phyloP scores from a whole-genome alignment of 1,140 invertebrate genomes.

The Magallana gigas region DNA sequence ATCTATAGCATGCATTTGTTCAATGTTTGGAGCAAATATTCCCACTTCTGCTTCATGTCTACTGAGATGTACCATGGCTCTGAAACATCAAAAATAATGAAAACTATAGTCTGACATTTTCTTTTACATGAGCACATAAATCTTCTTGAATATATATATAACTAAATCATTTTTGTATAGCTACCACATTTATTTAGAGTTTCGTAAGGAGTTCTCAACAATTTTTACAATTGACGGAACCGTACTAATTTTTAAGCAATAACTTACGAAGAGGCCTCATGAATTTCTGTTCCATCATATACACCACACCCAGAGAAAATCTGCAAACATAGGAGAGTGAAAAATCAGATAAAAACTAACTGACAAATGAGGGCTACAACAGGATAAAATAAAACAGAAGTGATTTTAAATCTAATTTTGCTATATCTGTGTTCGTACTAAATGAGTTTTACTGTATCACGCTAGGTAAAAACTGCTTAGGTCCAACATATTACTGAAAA shows the following conservation, averaged over 20 bases:
- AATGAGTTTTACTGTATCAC: too few species aligned
- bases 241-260: neutral
- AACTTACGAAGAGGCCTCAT: constrained; percentile 82
- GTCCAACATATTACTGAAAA: too few species aligned
- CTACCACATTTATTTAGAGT: neutral
- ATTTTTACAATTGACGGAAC: neutral
- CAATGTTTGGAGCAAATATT: constrained; percentile 83
- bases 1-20: constrained; percentile 82
- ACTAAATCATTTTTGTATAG: too few species aligned
- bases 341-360: too few species aligned
- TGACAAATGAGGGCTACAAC: too few species aligned
- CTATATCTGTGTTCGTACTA: too few species aligned
- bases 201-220: neutral
- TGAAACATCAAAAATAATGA: constrained; percentile 53
- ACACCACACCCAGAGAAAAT: constrained; percentile 84
- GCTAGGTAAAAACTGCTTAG: too few species aligned
- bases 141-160: too few species aligned
- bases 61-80: constrained; percentile 81
- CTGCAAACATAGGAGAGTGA: constrained; percentile 63
- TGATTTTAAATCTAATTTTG: too few species aligned
- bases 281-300: constrained; percentile 84
- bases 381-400: too few species aligned
- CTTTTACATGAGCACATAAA: too few species aligned
- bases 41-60: constrained; percentile 79
- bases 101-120: neutral